These are phyloP conservation scores for Bombus soroeensis DNA, from an alignment of 1,140 invertebrate genomes.

Conservation along the genomic window DNA sequence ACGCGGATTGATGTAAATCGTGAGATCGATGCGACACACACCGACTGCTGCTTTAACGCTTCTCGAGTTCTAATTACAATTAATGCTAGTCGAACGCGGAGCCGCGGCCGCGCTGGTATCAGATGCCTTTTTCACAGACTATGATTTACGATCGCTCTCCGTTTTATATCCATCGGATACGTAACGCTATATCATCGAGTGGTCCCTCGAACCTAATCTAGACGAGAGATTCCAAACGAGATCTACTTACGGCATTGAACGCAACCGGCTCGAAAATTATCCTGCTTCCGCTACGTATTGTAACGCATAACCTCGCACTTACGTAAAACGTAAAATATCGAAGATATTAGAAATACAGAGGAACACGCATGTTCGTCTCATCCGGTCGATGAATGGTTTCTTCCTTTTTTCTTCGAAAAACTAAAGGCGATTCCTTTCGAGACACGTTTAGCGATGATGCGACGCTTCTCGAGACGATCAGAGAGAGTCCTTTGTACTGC, in stretches of 20 bases:
- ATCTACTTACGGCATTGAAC: neutral
- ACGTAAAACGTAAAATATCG: too few relatives aligned
- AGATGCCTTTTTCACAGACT: constrained; percentile 43
- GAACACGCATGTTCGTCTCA: neutral
- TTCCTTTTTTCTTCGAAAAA: constrained; percentile 1
- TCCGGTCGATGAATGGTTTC: neutral
- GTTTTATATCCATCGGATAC: neutral
- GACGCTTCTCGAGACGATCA: constrained; percentile 18
- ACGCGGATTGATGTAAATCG: too few relatives aligned
- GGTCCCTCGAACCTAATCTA: neutral
- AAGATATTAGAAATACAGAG: neutral
- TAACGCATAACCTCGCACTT: too few relatives aligned
- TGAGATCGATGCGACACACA: neutral
- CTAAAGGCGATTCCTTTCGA: neutral
- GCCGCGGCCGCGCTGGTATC: neutral
- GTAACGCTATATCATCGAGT: neutral
- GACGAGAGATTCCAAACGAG: neutral
- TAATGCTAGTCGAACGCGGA: constrained; percentile 39
- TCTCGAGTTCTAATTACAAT: constrained; percentile 50
- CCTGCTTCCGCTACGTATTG: neutral
- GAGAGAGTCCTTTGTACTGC: constrained; percentile 52
- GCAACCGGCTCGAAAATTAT: neutral
- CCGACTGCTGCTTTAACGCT: constrained; percentile 7
- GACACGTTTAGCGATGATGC: neutral
- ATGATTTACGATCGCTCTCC: constrained; percentile 41